Evolutionary conservation across 2,797 vertebrate genomes (phyloP).

Genomic region (Sphenopsis melanotis): DNA sequence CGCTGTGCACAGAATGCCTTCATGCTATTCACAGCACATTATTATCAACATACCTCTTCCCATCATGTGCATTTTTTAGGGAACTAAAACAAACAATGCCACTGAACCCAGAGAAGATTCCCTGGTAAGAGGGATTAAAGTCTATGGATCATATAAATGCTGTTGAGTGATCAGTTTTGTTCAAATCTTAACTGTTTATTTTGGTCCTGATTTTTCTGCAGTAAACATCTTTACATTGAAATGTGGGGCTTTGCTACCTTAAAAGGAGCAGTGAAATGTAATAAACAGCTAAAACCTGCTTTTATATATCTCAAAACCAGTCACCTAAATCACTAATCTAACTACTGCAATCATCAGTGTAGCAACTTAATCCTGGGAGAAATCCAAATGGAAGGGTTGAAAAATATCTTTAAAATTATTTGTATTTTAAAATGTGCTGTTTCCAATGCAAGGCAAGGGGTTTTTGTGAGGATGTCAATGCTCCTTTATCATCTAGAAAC

Average conservation of each 20-base stretch:
- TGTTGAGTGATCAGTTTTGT: slow-evolving; percentile 56
- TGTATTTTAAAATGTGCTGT: not conserved
- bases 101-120: slow-evolving; percentile 16
- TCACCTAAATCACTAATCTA: not conserved
- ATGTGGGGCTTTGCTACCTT: not conserved
- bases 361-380: not conserved
- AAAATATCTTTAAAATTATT: not conserved
- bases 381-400: not conserved
- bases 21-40: slow-evolving; percentile 55
- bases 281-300: not conserved
- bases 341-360: not conserved
- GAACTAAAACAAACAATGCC: slow-evolving; percentile 63
- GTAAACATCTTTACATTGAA: slow-evolving; percentile 39
- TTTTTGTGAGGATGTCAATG: not conserved
- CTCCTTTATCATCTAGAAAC: not conserved
- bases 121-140: slow-evolving; percentile 55
- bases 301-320: not conserved
- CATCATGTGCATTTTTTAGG: slow-evolving; percentile 30
- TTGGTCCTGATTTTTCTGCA: not conserved
- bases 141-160: slow-evolving; percentile 10
- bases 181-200: slow-evolving; percentile 40
- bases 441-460: not conserved
- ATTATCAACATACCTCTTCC: slow-evolving; percentile 51
- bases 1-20: slow-evolving; percentile 61
- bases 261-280: slow-evolving; percentile 28